A percentile compares a stretch with the other conserved stretches of the same genome.
phyloP scores from a whole-genome alignment of 2,797 vertebrate species.

The Coregonus suidteri region DNA sequence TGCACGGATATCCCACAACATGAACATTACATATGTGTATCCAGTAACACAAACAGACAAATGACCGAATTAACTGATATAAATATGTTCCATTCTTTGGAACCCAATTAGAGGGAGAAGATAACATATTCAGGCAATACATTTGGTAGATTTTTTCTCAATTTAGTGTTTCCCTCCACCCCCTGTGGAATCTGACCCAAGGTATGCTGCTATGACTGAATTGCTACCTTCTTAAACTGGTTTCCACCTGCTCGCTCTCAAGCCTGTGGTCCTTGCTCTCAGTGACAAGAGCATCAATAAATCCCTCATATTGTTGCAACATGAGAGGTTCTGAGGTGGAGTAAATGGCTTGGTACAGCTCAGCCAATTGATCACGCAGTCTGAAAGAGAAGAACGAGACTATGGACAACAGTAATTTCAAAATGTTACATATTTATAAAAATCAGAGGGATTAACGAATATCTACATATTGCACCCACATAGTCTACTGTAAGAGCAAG shows the following conservation, averaged over 20 bases:
- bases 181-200: neutral
- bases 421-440: neutral
- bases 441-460: neutral
- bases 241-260: slow-evolving; percentile 74
- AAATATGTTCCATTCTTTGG: neutral
- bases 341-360: slow-evolving; percentile 73
- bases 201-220: neutral
- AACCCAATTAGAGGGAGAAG: neutral
- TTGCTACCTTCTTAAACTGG: slow-evolving; percentile 70
- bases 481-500: neutral
- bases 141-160: neutral
- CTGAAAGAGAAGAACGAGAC: slow-evolving; percentile 43
- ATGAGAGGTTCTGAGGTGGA: slow-evolving; percentile 60
- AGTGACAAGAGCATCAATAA: slow-evolving; percentile 64
- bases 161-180: neutral
- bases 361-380: slow-evolving; percentile 68
- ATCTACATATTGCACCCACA: neutral
- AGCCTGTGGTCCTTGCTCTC: slow-evolving; percentile 69
- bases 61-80: too few relatives aligned
- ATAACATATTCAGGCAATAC: neutral
- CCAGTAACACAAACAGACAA: too few relatives aligned
- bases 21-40: too few relatives aligned
- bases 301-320: slow-evolving; percentile 74
- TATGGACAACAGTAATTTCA: neutral
- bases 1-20: too few relatives aligned